These are phyloP conservation scores for Phytoseiulus persimilis DNA, from an alignment of 2,888 invertebrate genomes.

Conservation along the genomic window DNA sequence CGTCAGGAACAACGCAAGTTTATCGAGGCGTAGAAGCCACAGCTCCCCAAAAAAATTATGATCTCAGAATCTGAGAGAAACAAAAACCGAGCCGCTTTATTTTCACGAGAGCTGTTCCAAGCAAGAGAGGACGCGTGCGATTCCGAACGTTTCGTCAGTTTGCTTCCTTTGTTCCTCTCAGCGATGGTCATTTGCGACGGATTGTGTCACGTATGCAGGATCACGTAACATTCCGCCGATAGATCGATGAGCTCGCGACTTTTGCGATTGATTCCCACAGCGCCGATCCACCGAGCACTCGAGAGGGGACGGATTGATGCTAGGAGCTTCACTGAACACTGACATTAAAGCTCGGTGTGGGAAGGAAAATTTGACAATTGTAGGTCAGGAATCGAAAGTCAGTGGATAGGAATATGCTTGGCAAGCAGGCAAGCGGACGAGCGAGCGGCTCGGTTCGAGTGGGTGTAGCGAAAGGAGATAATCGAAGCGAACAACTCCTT, in stretches of 20 bases:
- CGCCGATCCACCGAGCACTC: not conserved
- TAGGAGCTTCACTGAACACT: not conserved
- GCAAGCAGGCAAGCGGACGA: not conserved
- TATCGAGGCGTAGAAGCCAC: not conserved
- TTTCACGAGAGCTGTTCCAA: not conserved
- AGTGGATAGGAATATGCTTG: not conserved
- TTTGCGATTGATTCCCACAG: not conserved
- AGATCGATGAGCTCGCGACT: not conserved
- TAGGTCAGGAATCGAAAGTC: not conserved
- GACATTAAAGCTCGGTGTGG: not conserved
- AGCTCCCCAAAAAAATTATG: not conserved
- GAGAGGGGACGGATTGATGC: not conserved
- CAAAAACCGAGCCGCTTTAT: no score
- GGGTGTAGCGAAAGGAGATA: not conserved
- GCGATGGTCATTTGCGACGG: not conserved
- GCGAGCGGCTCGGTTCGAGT: not conserved
- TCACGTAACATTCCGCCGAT: not conserved
- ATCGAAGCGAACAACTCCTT: slow-evolving; percentile 5
- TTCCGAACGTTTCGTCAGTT: not conserved
- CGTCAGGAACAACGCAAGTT: not conserved
- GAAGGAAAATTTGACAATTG: not conserved
- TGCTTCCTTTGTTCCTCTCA: not conserved
- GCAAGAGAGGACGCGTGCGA: not conserved
- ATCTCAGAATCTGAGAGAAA: not conserved
- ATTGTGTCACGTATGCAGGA: not conserved